These are phyloP conservation scores for Paedocypris sp. DNA, from an alignment of 2,113 vertebrate species.

Conservation along the genomic window DNA sequence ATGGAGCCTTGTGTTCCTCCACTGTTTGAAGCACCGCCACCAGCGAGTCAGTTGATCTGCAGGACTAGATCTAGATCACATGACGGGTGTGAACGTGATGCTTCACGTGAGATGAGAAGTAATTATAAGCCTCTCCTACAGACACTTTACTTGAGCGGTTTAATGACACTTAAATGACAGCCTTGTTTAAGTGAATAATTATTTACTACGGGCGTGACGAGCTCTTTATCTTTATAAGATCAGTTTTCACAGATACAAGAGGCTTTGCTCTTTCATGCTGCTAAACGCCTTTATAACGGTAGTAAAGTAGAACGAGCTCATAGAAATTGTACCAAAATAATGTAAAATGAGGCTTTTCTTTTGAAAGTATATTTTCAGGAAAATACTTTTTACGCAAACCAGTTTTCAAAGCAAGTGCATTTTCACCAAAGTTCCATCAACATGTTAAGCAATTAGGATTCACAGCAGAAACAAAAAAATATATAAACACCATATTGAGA, in stretches of 20 bases:
- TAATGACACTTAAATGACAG: conserved; percentile 16
- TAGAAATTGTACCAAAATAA: background rate
- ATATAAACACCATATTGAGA: too few species aligned
- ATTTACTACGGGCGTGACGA: background rate
- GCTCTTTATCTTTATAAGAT: background rate
- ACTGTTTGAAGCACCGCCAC: too few species aligned
- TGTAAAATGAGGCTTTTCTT: background rate
- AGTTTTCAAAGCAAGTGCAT: too few species aligned
- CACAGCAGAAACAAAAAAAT: too few species aligned
- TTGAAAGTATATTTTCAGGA: background rate
- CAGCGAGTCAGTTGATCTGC: background rate
- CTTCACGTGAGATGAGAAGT: background rate
- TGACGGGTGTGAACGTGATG: conserved; percentile 2
- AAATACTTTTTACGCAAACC: too few species aligned
- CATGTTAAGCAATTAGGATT: too few species aligned
- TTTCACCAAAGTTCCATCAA: too few species aligned
- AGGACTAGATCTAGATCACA: too few species aligned
- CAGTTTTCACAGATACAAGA: background rate
- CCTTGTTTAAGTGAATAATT: conserved; percentile 14
- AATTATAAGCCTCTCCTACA: conserved; percentile 11
- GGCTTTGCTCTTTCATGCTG: background rate
- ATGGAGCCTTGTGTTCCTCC: too few species aligned
- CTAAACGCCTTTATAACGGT: background rate
- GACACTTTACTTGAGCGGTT: conserved; percentile 17
- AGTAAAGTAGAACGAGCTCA: background rate